Evolutionary conservation across 1,140 invertebrate species (phyloP).

Genomic region (Euborellia annulipes): DNA sequence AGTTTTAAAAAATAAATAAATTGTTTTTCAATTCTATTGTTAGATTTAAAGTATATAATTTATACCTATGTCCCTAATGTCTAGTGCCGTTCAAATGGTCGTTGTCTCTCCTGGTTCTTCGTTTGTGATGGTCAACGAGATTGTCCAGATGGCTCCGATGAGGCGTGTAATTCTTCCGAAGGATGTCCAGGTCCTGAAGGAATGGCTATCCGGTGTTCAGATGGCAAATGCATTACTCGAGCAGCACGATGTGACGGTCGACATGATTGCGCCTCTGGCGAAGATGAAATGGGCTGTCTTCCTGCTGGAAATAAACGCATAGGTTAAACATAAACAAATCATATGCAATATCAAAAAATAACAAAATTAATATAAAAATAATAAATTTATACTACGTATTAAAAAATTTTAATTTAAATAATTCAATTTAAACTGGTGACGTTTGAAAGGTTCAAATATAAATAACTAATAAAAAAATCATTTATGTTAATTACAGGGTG

Average conservation of each 20-base stretch:
- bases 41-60: no score
- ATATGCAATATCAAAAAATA: no score
- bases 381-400: no score
- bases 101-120: conserved; percentile 81
- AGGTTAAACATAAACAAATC: no score
- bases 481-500: conserved; percentile 30
- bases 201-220: conserved; percentile 41
- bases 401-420: no score
- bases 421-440: no score
- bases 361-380: no score
- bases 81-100: conserved; percentile 60
- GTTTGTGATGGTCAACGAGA: conserved; percentile 84
- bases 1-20: no score
- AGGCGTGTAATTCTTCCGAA: conserved; percentile 33
- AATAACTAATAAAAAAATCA: conserved; percentile 6
- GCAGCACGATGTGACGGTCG: conserved; percentile 60
- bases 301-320: conserved; percentile 35
- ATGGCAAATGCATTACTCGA: conserved; percentile 50
- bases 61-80: conserved; percentile 15
- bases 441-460: no score
- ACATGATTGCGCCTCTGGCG: conserved; percentile 57
- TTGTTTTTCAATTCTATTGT: no score
- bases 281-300: conserved; percentile 62
- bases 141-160: conserved; percentile 70
- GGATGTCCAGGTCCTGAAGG: conserved; percentile 30